phyloP scores from a whole-genome alignment of 2,113 vertebrate species.

The Brevimyrus niger region DNA sequence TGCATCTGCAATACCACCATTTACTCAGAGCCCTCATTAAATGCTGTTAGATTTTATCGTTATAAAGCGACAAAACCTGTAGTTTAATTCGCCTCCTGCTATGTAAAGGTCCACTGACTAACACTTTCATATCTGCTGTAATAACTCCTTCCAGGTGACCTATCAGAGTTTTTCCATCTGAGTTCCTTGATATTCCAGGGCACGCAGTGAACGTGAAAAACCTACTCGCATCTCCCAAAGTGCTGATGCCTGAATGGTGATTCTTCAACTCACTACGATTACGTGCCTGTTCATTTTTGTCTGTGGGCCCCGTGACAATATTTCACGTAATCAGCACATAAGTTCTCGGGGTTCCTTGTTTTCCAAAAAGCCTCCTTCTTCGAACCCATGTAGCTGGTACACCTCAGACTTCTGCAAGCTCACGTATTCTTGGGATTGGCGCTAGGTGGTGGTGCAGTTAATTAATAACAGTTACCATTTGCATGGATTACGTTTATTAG shows the following conservation, averaged over 20 bases:
- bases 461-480: not conserved
- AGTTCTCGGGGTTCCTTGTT: not conserved
- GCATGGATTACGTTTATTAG: not conserved
- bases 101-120: not conserved
- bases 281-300: not conserved
- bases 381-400: not conserved
- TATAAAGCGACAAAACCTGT: not conserved
- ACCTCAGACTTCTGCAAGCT: not conserved
- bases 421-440: not conserved
- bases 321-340: not conserved
- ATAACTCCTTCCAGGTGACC: not conserved
- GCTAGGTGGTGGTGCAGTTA: not conserved
- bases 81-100: not conserved
- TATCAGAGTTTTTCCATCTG: not conserved
- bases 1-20: not conserved
- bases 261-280: not conserved
- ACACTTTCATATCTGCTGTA: not conserved
- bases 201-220: not conserved
- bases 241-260: not conserved
- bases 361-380: not conserved
- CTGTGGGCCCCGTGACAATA: not conserved
- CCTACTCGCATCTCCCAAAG: not conserved
- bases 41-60: not conserved
- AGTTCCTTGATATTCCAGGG: not conserved
- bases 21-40: not conserved